These are phyloP conservation scores for Chelmon rostratus DNA, from an alignment of 2,797 vertebrate species.

Conservation along the genomic window DNA sequence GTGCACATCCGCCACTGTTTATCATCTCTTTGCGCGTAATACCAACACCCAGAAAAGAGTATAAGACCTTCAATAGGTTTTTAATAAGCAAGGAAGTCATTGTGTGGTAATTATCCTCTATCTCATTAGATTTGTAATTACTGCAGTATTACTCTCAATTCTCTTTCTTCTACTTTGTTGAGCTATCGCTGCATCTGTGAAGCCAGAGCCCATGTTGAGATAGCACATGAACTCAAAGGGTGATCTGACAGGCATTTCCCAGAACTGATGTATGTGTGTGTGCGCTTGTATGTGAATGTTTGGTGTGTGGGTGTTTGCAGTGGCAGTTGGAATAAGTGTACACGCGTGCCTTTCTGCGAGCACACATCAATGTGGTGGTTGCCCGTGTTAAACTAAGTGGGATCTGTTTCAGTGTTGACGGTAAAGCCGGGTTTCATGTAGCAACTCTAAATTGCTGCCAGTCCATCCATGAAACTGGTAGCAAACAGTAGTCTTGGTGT, in stretches of 20 bases:
- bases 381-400: constrained; percentile 75
- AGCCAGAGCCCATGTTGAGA: constrained; percentile 44
- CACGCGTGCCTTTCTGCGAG: constrained; percentile 40
- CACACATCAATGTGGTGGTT: constrained; percentile 63
- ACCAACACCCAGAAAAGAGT: constrained; percentile 47
- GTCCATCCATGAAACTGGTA: constrained; percentile 77
- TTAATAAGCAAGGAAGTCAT: constrained; percentile 73
- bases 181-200: constrained; percentile 54
- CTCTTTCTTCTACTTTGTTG: constrained; percentile 47
- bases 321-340: constrained; percentile 43
- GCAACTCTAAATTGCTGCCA: constrained; percentile 76
- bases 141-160: constrained; percentile 53
- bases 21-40: constrained; percentile 28
- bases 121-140: constrained; percentile 53
- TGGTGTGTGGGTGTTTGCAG: constrained; percentile 66
- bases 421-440: constrained; percentile 73
- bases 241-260: constrained; percentile 70
- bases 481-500: constrained; percentile 79
- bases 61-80: constrained; percentile 60
- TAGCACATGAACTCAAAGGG: constrained; percentile 58
- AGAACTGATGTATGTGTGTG: constrained; percentile 53
- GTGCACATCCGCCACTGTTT: constrained; percentile 36
- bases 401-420: constrained; percentile 79
- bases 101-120: constrained; percentile 68
- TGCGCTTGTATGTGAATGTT: constrained; percentile 44